Evolutionary conservation across 2,113 vertebrate genomes (phyloP).

Genomic region (Labrus mixtus): DNA sequence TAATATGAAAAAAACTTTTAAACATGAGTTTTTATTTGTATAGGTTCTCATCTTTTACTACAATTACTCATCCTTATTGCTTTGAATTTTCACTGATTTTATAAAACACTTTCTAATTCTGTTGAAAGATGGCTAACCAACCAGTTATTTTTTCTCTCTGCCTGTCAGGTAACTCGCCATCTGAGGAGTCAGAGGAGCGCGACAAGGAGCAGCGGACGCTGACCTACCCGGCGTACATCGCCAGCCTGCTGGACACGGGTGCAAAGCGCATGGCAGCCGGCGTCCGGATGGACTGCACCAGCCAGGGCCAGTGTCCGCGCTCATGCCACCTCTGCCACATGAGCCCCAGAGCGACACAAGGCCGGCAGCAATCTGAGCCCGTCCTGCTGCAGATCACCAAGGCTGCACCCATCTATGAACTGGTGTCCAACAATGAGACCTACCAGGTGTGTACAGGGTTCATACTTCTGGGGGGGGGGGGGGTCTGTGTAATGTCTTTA

Average conservation of each 20-base stretch:
- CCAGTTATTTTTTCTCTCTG: not conserved
- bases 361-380: slow-evolving; percentile 85
- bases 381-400: slow-evolving; percentile 96
- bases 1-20: too few relatives aligned
- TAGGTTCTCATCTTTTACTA: too few relatives aligned
- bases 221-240: slow-evolving; percentile 94
- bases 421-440: slow-evolving; percentile 95
- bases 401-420: slow-evolving; percentile 92
- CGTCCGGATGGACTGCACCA: slow-evolving; percentile 95
- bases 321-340: slow-evolving; percentile 95
- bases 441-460: slow-evolving; percentile 85
- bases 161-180: slow-evolving; percentile 93
- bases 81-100: not conserved
- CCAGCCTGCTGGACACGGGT: slow-evolving; percentile 94
- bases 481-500: not conserved
- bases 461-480: not conserved
- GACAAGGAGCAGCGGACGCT: slow-evolving; percentile 94
- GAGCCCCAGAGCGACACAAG: slow-evolving; percentile 80
- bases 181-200: slow-evolving; percentile 94
- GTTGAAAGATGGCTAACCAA: not conserved
- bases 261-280: slow-evolving; percentile 92
- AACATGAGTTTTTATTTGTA: not conserved
- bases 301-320: slow-evolving; percentile 92
- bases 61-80: not conserved
- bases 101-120: not conserved